These are phyloP conservation scores for Halcyon badia DNA, from an alignment of 2,797 vertebrate species.

Conservation along the genomic window DNA sequence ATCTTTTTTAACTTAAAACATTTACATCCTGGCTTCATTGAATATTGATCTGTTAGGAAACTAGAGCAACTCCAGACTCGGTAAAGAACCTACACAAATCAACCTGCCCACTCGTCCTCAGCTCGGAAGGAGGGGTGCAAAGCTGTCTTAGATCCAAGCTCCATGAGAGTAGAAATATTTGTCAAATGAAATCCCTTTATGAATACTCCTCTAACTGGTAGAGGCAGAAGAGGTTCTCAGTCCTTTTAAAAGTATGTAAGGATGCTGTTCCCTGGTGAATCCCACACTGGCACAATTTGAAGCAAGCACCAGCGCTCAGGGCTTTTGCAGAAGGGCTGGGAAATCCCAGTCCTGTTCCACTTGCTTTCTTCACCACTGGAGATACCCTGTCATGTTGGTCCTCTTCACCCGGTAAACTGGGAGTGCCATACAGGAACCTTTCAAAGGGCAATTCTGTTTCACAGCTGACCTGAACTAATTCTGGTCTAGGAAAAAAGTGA, in stretches of 20 bases:
- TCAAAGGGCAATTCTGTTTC: neutral
- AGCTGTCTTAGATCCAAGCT: neutral
- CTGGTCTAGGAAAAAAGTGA: neutral
- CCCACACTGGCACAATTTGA: neutral
- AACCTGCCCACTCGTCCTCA: neutral
- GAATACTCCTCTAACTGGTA: conserved; percentile 7
- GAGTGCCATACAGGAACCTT: neutral
- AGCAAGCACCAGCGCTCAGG: conserved; percentile 28
- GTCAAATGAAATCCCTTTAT: neutral
- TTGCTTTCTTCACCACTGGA: neutral
- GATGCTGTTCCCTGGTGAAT: conserved; percentile 28
- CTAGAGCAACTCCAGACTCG: neutral
- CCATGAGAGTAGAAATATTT: neutral
- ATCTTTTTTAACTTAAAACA: neutral
- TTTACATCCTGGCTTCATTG: neutral
- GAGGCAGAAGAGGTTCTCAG: neutral
- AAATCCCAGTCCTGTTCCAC: neutral
- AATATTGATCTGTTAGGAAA: neutral
- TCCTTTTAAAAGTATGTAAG: neutral
- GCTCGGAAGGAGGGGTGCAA: neutral
- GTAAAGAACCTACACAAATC: neutral
- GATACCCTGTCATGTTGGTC: neutral
- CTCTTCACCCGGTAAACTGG: neutral
- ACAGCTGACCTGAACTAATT: neutral
- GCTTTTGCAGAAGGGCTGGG: conserved; percentile 14